Conservation (phyloP, 2,113 vertebrate species). For the Panurus biarmicus region DNA sequence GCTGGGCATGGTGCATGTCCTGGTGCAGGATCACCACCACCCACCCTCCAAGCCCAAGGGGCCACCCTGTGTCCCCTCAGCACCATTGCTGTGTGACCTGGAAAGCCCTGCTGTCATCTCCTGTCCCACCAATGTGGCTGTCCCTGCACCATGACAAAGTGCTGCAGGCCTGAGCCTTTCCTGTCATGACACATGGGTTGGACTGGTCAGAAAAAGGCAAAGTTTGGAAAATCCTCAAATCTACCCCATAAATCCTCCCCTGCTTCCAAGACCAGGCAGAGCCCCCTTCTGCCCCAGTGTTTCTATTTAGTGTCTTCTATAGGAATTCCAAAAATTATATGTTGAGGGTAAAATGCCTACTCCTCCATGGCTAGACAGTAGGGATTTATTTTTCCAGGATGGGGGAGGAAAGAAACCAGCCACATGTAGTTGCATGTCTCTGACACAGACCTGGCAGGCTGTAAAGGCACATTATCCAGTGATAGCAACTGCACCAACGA, state of each 20-base stretch:
- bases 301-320: background rate
- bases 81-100: fast-evolving
- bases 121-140: background rate
- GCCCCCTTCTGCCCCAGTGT: background rate
- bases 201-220: background rate
- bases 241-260: background rate
- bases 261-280: background rate
- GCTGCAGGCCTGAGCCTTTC: background rate
- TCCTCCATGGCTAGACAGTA: background rate
- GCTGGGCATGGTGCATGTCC: fast-evolving
- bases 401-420: background rate
- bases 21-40: background rate
- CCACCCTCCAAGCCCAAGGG: too few relatives aligned
- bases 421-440: background rate
- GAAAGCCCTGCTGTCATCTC: background rate
- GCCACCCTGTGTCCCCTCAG: background rate
- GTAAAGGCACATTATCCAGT: background rate
- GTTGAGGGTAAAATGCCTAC: background rate
- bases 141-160: fast-evolving
- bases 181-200: fast-evolving
- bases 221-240: background rate
- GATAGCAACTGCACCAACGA: background rate
- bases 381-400: constrained; percentile 14
- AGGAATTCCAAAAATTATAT: background rate
- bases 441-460: background rate